Evolutionary conservation across 2,797 vertebrate species (phyloP), one percentile per base, ranked within the genome.

Genomic region (Typhlichthys subterraneus): DNA sequence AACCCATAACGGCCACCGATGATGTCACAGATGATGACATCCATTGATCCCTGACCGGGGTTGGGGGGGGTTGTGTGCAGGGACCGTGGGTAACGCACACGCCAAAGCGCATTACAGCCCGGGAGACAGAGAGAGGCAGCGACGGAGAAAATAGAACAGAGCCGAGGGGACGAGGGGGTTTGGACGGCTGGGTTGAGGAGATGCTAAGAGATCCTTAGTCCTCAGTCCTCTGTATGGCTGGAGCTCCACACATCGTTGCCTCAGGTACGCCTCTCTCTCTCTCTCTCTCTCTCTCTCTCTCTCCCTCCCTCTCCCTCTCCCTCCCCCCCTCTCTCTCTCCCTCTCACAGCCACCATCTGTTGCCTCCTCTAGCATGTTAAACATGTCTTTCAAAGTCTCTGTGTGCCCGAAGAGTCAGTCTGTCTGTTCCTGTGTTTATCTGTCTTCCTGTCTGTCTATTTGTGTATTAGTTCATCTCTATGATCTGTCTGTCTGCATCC

Each of bases 41-140:
- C 76, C 75, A 77, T 61, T 80, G 76, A 81, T 81, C 63, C 76
- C 15, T 85, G 85, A 86, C 86, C 87, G 29, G 78, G 83, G 85
- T 80, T 77, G 78, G 85, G 79, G 66, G 80, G 76, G 59, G 76
- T 68, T 53, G 78, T 67, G 65, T 50, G 60, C 80, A 80, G 64
- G 72, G 81, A 85, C 86, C 85, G 78, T 81, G 84, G 86, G 84
- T 86, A 84, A 83, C 77, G 69, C 86, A 87, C 75, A 87, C 74
- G 84, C 86, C 88, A 90, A 70, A 87, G 77, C 83, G 74, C 74
- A 89, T 89, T 87, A 90, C 75, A 83, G 80, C 74, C 67, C 75
- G 67, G 60, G 78, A 84, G 79, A 80, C 62, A 70, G 78, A 81
- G 83, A 67, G 73, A 82, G 74, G 75, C 64, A 19, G 72, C 59